Percentiles rank a stretch among this genome's conserved stretches.
These are phyloP conservation scores for Brachyopa scutellaris DNA, from an alignment of 2,888 invertebrate species.

Conservation along the genomic window DNA sequence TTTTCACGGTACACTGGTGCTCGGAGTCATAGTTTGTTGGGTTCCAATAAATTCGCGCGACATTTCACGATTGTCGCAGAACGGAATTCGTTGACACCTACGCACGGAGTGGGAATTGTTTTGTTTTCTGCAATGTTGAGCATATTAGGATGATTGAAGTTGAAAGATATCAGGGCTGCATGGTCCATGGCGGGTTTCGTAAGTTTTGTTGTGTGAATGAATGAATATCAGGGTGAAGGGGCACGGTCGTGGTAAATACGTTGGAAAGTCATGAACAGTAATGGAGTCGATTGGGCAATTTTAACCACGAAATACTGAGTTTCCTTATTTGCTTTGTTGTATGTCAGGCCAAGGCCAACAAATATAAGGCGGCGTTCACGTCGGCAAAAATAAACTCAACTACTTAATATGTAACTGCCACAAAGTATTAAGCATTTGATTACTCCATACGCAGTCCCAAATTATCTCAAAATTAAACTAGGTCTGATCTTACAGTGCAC, in stretches of 20 bases:
- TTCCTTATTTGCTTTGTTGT: constrained; percentile 6
- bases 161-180: constrained; percentile 41
- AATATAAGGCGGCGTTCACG: too few relatives aligned
- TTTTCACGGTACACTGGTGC: constrained; percentile 64
- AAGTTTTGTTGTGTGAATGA: constrained; percentile 9
- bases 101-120: constrained; percentile 43
- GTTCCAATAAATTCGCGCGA: constrained; percentile 65
- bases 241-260: constrained; percentile 40
- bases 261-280: constrained; percentile 44
- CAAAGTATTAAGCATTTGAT: too few relatives aligned
- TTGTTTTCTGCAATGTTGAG: constrained; percentile 17
- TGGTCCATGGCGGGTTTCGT: constrained; percentile 17
- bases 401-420: too few relatives aligned
- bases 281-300: constrained; percentile 40
- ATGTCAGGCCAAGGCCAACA: too few relatives aligned
- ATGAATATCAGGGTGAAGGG: constrained; percentile 55
- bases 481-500: too few relatives aligned
- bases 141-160: constrained; percentile 63
- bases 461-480: too few relatives aligned
- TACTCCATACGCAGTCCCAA: too few relatives aligned
- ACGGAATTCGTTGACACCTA: constrained; percentile 69
- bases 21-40: constrained; percentile 29
- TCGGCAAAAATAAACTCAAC: too few relatives aligned
- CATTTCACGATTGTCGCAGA: constrained; percentile 70
- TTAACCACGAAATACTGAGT: constrained; percentile 2